Percentiles rank a stretch among this genome's conserved stretches.
These are phyloP conservation scores for Scyliorhinus canicula DNA, from an alignment of 2,797 vertebrate species.

Conservation along the genomic window DNA sequence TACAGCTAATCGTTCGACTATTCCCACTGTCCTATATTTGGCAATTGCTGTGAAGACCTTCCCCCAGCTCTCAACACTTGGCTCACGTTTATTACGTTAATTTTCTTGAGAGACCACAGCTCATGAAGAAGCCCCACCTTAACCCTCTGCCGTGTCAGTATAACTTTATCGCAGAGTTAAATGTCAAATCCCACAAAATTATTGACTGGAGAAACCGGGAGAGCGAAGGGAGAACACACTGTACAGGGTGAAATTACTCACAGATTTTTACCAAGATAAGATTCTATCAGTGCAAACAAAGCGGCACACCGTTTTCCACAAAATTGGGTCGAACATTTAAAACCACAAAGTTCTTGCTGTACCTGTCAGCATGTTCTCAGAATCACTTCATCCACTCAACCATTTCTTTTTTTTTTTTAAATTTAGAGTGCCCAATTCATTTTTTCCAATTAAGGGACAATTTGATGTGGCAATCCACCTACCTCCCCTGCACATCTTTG, in stretches of 20 bases:
- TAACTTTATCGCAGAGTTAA: neutral
- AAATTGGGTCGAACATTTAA: neutral
- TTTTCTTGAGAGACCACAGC: neutral
- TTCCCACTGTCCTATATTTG: neutral
- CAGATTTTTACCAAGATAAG: neutral
- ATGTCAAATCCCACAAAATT: neutral
- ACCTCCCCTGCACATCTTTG: too few relatives aligned
- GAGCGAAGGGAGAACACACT: neutral
- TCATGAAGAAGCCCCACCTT: neutral
- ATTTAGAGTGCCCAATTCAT: too few relatives aligned
- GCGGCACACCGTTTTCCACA: neutral
- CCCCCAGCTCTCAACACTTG: neutral
- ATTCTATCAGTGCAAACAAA: neutral
- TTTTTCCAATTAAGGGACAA: too few relatives aligned
- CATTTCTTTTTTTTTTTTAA: too few relatives aligned
- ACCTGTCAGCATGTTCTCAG: neutral
- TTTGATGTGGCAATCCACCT: too few relatives aligned
- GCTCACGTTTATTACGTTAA: neutral
- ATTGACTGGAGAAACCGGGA: neutral
- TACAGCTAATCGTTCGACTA: neutral
- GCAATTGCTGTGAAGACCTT: neutral
- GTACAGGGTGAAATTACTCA: neutral
- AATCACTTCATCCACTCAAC: neutral
- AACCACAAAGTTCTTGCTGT: neutral
- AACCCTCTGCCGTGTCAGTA: neutral